Evolutionary conservation across 2,888 invertebrate species (phyloP).

Genomic region (Timema podura): DNA sequence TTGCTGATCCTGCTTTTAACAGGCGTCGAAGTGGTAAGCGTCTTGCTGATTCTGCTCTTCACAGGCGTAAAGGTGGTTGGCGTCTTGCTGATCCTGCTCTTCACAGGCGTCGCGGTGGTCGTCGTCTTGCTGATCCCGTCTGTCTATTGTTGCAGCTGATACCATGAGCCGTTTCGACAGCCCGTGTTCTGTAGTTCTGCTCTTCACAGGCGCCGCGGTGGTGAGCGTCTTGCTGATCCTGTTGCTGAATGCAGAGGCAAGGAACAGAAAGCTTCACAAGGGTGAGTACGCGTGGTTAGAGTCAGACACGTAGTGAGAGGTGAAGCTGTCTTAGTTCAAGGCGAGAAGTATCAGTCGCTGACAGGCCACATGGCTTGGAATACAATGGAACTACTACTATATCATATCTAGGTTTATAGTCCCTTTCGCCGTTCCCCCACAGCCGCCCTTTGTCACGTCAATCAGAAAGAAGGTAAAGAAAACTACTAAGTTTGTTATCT

Average conservation of each 20-base stretch:
- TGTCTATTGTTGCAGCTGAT: too few relatives aligned
- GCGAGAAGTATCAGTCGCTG: too few relatives aligned
- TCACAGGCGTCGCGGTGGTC: slow-evolving; percentile 22
- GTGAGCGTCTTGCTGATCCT: slow-evolving; percentile 26
- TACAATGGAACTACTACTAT: too few relatives aligned
- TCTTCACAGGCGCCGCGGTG: slow-evolving; percentile 24
- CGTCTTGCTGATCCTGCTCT: slow-evolving; percentile 22
- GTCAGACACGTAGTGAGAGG: too few relatives aligned
- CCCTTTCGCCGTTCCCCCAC: too few relatives aligned
- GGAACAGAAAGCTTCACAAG: slow-evolving; percentile 20
- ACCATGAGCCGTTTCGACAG: slow-evolving; percentile 27
- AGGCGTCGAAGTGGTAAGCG: slow-evolving; percentile 23
- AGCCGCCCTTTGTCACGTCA: too few relatives aligned
- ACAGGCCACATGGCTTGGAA: too few relatives aligned
- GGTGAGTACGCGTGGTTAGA: background rate
- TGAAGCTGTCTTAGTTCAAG: too few relatives aligned
- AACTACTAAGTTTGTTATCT: too few relatives aligned
- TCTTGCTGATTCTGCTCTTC: slow-evolving; percentile 23
- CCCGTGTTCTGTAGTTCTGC: slow-evolving; percentile 25
- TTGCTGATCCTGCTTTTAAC: slow-evolving; percentile 23
- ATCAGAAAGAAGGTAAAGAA: too few relatives aligned
- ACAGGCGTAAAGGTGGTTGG: slow-evolving; percentile 4
- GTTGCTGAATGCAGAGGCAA: slow-evolving; percentile 27
- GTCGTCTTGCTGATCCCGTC: slow-evolving; percentile 11
- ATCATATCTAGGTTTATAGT: too few relatives aligned